A percentile compares a stretch with the other conserved stretches of the same genome.
phyloP scores from a whole-genome alignment of 2,888 invertebrate genomes.

The Spisula solida region DNA sequence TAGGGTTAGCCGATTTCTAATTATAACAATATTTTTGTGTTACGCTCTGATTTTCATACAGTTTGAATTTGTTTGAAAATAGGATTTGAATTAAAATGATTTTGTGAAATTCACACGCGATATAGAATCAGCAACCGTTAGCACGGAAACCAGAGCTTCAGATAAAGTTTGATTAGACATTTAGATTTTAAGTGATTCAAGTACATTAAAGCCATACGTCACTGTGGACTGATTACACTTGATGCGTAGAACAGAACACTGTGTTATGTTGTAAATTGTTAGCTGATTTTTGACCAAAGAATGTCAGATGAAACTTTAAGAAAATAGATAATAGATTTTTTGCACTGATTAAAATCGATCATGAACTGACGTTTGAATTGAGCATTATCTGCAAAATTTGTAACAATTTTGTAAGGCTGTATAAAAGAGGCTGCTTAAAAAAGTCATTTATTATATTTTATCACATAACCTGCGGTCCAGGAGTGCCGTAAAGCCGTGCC shows the following conservation, averaged over 20 bases:
- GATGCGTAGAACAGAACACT: neutral
- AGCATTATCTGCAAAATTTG: neutral
- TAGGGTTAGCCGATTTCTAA: neutral
- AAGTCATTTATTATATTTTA: too few relatives aligned
- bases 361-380: neutral
- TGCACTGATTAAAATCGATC: neutral
- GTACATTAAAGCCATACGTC: neutral
- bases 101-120: conserved; percentile 23
- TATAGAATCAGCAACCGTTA: neutral
- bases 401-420: too few relatives aligned
- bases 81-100: neutral
- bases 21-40: neutral
- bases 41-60: neutral
- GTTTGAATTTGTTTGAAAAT: neutral
- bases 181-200: neutral
- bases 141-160: neutral
- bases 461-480: too few relatives aligned
- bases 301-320: neutral
- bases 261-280: neutral
- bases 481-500: too few relatives aligned
- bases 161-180: neutral
- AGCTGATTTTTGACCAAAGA: neutral
- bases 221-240: neutral
- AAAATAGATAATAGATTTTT: neutral
- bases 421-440: too few relatives aligned